Evolutionary conservation across 2,888 invertebrate genomes (phyloP).

Genomic region (Pachliopta kotzebuea): DNA sequence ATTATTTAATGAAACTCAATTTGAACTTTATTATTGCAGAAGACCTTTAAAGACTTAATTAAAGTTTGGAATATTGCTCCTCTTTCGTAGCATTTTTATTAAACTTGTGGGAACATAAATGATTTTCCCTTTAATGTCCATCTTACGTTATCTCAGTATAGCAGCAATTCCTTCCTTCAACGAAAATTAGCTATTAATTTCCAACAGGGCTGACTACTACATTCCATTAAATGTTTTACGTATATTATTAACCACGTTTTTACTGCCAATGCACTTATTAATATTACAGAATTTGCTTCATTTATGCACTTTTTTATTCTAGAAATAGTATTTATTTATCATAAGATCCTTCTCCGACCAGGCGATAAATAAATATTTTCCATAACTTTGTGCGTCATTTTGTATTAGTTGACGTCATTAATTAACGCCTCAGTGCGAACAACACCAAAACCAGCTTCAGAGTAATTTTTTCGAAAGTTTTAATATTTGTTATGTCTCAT

Average conservation of each 20-base stretch:
- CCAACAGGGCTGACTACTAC: slow-evolving; percentile 17
- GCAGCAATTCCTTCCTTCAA: slow-evolving; percentile 44
- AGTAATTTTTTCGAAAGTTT: too few relatives aligned
- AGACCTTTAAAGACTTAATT: slow-evolving; percentile 2
- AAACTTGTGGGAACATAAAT: slow-evolving; percentile 14
- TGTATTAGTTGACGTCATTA: too few relatives aligned
- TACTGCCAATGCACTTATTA: slow-evolving; percentile 1
- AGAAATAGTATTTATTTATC: too few relatives aligned
- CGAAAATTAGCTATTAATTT: slow-evolving; percentile 45
- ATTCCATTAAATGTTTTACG: neutral
- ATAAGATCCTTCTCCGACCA: too few relatives aligned
- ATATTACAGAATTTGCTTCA: slow-evolving; percentile 25
- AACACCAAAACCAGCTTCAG: too few relatives aligned
- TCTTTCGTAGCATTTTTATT: slow-evolving; percentile 16
- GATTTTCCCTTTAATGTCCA: slow-evolving; percentile 37
- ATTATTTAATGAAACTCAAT: neutral
- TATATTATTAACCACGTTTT: slow-evolving; percentile 8
- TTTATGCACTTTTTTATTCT: slow-evolving; percentile 10
- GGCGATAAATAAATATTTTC: too few relatives aligned
- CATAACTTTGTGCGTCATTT: too few relatives aligned
- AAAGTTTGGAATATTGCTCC: slow-evolving; percentile 1
- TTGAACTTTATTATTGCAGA: neutral
- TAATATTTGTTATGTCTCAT: too few relatives aligned
- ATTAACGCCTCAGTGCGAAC: too few relatives aligned
- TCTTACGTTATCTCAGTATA: slow-evolving; percentile 47